Percentiles rank a stretch among this genome's conserved stretches.
These are phyloP conservation scores for Argyresthia goedartella DNA, from an alignment of 2,888 invertebrate genomes.

Conservation along the genomic window DNA sequence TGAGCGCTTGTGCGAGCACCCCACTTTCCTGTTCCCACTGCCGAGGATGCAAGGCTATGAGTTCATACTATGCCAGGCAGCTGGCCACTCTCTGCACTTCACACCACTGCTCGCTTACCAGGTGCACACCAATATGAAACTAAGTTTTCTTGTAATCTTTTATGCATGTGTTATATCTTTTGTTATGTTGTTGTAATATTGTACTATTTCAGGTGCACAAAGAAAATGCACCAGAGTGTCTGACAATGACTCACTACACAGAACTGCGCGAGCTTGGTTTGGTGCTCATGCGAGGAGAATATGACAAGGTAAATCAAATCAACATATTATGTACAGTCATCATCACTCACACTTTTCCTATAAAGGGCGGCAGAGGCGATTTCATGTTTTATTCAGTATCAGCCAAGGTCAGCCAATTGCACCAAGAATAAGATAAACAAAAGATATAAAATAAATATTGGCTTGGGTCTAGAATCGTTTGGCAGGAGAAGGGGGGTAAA, in stretches of 20 bases:
- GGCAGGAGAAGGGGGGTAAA: too few relatives aligned
- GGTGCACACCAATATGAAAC: constrained; percentile 55
- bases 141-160: background rate
- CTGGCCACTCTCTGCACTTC: constrained; percentile 81
- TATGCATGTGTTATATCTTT: background rate
- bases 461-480: too few relatives aligned
- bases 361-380: too few relatives aligned
- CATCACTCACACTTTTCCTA: too few relatives aligned
- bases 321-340: background rate
- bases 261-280: constrained; percentile 82
- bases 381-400: too few relatives aligned
- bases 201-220: constrained; percentile 74
- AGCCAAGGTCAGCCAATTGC: too few relatives aligned
- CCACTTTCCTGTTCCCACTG: constrained; percentile 83
- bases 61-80: constrained; percentile 84
- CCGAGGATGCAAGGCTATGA: constrained; percentile 89
- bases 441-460: too few relatives aligned
- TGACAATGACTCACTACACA: constrained; percentile 83
- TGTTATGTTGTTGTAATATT: background rate
- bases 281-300: constrained; percentile 89
- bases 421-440: too few relatives aligned
- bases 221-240: constrained; percentile 90
- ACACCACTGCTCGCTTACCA: constrained; percentile 89
- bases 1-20: constrained; percentile 68
- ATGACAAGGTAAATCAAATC: constrained; percentile 70